Percentiles rank a stretch among this genome's conserved stretches.
phyloP scores from a whole-genome alignment of 2,888 invertebrate genomes.

The Drosophila pegasa region DNA sequence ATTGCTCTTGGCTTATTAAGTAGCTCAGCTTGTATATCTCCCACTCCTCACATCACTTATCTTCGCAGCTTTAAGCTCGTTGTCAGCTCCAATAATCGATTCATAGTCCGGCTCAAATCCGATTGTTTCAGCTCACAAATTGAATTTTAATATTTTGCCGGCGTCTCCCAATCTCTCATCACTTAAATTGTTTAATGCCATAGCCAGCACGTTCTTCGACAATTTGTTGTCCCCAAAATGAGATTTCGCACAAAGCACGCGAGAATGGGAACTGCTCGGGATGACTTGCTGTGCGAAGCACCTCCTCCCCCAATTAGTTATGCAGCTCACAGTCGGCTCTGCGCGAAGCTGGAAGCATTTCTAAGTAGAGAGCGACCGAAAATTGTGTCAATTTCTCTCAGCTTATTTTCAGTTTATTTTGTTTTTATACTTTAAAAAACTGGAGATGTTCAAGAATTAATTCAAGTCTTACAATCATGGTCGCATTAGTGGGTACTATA shows the following conservation, averaged over 20 bases:
- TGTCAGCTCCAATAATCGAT: not conserved
- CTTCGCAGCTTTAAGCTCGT: not conserved
- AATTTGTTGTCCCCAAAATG: constrained; percentile 53
- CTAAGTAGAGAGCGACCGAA: constrained; percentile 43
- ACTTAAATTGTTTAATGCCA: constrained; percentile 65
- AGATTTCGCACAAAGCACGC: constrained; percentile 18
- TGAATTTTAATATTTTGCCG: constrained; percentile 26
- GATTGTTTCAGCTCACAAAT: constrained; percentile 8
- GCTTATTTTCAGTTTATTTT: not conserved
- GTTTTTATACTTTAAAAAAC: not conserved
- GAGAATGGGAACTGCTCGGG: constrained; percentile 13
- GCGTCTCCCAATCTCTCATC: constrained; percentile 50
- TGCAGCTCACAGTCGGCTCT: constrained; percentile 42
- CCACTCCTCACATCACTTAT: not conserved
- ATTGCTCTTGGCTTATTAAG: too few species aligned
- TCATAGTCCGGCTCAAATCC: not conserved
- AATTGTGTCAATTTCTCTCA: constrained; percentile 55
- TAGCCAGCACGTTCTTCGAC: constrained; percentile 48
- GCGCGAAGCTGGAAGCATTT: constrained; percentile 55
- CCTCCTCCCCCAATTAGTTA: constrained; percentile 35
- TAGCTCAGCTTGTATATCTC: too few species aligned
- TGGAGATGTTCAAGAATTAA: not conserved
- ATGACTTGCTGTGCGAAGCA: constrained; percentile 11
- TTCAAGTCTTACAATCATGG: not conserved
- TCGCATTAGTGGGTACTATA: not conserved